Conservation (phyloP, 1,140 invertebrate species). For the Rhopalosiphum padi region DNA sequence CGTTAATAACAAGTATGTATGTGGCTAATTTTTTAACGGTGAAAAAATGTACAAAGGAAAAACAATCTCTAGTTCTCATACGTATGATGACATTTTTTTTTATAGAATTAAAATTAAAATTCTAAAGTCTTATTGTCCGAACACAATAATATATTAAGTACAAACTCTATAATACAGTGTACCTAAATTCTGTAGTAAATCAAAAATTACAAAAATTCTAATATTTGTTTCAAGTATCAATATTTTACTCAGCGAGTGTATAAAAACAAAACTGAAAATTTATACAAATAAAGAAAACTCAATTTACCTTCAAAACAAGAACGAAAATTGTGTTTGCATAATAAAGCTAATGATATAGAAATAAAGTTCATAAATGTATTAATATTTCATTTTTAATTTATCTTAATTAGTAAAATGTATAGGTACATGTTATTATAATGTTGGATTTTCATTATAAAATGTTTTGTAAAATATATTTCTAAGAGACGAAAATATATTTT, state of each 20-base stretch:
- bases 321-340: neutral
- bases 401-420: neutral
- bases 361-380: neutral
- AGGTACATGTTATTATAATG: neutral
- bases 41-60: slow-evolving; percentile 35
- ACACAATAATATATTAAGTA: neutral
- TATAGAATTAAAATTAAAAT: slow-evolving; percentile 3
- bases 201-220: neutral
- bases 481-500: neutral
- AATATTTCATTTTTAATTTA: neutral
- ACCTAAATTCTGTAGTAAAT: neutral
- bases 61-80: slow-evolving; percentile 29
- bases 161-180: neutral
- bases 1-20: slow-evolving; percentile 46
- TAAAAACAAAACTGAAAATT: neutral
- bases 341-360: neutral
- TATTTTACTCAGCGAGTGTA: neutral
- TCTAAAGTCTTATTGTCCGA: neutral
- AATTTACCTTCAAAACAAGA: neutral
- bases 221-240: neutral
- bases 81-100: neutral
- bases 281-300: neutral
- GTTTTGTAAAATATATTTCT: neutral
- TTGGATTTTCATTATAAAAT: neutral
- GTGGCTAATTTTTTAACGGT: slow-evolving; percentile 46